phyloP scores from a whole-genome alignment of 2,888 invertebrate species.

The Athalia cordata region DNA sequence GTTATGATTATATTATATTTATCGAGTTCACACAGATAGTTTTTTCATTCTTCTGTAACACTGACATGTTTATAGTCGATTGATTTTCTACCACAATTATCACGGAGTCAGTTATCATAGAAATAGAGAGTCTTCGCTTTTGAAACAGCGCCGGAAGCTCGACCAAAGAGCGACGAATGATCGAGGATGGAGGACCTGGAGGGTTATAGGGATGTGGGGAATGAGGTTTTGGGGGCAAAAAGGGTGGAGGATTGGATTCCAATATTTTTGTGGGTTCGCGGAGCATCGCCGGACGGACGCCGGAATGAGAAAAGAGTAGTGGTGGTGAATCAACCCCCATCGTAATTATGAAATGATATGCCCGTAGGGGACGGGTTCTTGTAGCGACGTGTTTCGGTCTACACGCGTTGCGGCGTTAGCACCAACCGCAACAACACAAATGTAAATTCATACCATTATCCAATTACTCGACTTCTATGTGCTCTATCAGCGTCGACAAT shows the following conservation, averaged over 20 bases:
- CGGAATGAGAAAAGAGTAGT: conserved; percentile 6
- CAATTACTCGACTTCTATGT: conserved; percentile 69
- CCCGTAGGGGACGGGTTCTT: conserved; percentile 52
- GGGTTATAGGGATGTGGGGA: neutral
- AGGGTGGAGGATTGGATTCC: conserved; percentile 7
- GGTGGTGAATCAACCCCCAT: conserved; percentile 65
- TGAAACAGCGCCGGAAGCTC: conserved; percentile 10
- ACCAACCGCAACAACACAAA: conserved; percentile 68
- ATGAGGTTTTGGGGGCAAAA: neutral
- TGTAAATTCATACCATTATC: conserved; percentile 72
- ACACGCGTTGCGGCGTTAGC: conserved; percentile 66
- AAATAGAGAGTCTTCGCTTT: conserved; percentile 26
- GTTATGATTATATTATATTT: no score
- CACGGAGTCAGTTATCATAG: conserved; percentile 25
- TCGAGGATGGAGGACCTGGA: neutral
- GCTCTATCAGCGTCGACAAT: conserved; percentile 63
- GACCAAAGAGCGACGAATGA: no score
- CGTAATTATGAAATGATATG: conserved; percentile 69
- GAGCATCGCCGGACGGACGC: conserved; percentile 19
- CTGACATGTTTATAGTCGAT: conserved; percentile 14
- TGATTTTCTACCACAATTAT: conserved; percentile 6
- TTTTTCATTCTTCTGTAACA: neutral
- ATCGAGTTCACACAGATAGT: no score
- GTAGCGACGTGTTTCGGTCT: conserved; percentile 53
- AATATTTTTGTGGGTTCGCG: conserved; percentile 24